phyloP scores from a whole-genome alignment of 1,140 invertebrate species.

The Tetranychus urticae region DNA sequence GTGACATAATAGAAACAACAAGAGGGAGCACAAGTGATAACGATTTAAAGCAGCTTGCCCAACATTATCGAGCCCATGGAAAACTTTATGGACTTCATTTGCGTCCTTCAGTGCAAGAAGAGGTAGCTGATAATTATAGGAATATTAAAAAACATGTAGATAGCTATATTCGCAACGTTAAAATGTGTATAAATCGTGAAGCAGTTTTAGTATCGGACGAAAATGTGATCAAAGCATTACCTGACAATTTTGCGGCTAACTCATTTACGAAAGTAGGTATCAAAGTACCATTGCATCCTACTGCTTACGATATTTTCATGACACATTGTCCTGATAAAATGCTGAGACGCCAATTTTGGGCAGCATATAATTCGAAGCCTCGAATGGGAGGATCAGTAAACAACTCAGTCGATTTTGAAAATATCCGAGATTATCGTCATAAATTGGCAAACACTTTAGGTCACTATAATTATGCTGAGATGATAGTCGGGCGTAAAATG shows the following conservation, averaged over 20 bases:
- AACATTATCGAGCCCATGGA: too few species aligned
- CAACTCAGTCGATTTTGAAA: constrained; percentile 47
- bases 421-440: constrained; percentile 37
- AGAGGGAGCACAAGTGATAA: too few species aligned
- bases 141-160: too few species aligned
- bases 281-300: constrained; percentile 37
- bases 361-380: constrained; percentile 37
- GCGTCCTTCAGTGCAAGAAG: too few species aligned
- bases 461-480: constrained; percentile 46
- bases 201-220: background rate
- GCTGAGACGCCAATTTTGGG: constrained; percentile 56
- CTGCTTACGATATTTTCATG: constrained; percentile 41
- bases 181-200: too few species aligned
- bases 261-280: background rate
- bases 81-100: too few species aligned
- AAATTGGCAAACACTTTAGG: constrained; percentile 50
- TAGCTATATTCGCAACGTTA: too few species aligned
- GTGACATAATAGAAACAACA: too few species aligned
- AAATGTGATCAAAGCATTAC: background rate
- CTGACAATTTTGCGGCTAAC: background rate
- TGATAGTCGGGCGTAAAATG: constrained; percentile 89
- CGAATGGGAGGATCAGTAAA: constrained; percentile 34
- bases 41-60: too few species aligned
- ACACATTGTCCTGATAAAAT: constrained; percentile 53
- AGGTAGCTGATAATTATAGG: too few species aligned